phyloP scores from a whole-genome alignment of 2,113 vertebrate genomes.

The Cepphus grylle region DNA sequence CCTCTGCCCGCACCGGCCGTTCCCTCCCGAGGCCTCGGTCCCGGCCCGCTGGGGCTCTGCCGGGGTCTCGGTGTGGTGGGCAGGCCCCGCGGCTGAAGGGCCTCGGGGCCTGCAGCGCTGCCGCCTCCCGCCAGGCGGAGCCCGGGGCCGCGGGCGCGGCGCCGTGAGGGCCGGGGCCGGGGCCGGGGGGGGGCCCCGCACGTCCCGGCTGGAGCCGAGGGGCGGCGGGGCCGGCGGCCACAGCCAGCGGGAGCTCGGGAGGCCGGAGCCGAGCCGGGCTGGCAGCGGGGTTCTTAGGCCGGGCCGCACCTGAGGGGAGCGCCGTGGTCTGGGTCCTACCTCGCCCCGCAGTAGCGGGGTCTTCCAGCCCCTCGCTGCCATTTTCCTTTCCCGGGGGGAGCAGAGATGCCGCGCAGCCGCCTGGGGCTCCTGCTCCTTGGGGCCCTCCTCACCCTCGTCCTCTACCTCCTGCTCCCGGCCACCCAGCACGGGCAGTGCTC shows the following conservation, averaged over 20 bases:
- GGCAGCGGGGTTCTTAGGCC: neutral
- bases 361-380: neutral
- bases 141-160: neutral
- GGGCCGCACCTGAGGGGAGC: neutral
- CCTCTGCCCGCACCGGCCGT: neutral
- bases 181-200: neutral
- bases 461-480: slow-evolving; percentile 84
- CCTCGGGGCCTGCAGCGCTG: neutral
- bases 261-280: neutral
- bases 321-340: neutral
- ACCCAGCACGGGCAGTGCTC: slow-evolving; percentile 75
- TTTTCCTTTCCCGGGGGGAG: neutral
- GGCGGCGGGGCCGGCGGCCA: neutral
- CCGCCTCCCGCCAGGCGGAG: neutral
- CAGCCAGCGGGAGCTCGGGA: neutral
- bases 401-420: slow-evolving; percentile 77
- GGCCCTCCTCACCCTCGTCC: slow-evolving; percentile 77
- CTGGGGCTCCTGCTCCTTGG: slow-evolving; percentile 81
- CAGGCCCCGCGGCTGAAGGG: neutral
- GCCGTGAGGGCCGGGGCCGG: neutral
- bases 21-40: neutral
- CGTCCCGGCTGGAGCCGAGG: neutral
- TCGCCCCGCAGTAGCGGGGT: neutral
- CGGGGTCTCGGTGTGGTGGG: neutral
- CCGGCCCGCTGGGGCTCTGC: neutral